Evolutionary conservation across 92 coral and sea anemone genomes (phyloP).

Genomic region (Zoanthus gigantus): DNA sequence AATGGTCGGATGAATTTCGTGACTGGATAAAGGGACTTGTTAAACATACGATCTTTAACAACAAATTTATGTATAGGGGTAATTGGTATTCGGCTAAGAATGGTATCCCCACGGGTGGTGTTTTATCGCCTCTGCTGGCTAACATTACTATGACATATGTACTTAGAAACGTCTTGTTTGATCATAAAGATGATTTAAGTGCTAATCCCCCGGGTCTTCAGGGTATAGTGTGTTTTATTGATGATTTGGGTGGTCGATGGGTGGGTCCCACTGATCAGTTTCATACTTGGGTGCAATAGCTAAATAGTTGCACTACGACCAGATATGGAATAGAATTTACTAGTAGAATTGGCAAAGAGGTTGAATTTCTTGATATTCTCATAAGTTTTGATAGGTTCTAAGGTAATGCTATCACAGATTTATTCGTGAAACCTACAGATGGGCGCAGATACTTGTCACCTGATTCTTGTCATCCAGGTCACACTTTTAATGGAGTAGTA

Average conservation of each 20-base stretch:
- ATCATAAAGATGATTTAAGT: background rate
- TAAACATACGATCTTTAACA: background rate
- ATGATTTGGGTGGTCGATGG: no score
- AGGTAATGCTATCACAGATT: conserved; percentile 16
- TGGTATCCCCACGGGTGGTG: background rate
- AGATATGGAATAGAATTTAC: conserved; percentile 1
- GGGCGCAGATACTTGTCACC: conserved; percentile 8
- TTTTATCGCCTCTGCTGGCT: background rate
- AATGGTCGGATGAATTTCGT: background rate
- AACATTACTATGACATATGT: background rate
- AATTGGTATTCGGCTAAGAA: background rate
- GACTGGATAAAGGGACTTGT: background rate
- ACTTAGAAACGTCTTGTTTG: background rate
- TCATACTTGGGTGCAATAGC: background rate
- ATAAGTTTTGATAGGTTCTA: background rate
- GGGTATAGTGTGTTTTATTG: no score
- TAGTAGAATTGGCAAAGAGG: conserved; percentile 5
- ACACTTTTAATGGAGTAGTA: background rate
- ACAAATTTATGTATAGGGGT: conserved; percentile 8
- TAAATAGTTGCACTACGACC: background rate
- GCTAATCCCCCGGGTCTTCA: background rate
- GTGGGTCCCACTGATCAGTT: no score
- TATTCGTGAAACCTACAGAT: conserved; percentile 7
- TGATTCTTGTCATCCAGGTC: background rate
- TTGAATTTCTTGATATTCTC: background rate